phyloP scores from a whole-genome alignment of 2,888 invertebrate genomes.

The Andrena praecox region DNA sequence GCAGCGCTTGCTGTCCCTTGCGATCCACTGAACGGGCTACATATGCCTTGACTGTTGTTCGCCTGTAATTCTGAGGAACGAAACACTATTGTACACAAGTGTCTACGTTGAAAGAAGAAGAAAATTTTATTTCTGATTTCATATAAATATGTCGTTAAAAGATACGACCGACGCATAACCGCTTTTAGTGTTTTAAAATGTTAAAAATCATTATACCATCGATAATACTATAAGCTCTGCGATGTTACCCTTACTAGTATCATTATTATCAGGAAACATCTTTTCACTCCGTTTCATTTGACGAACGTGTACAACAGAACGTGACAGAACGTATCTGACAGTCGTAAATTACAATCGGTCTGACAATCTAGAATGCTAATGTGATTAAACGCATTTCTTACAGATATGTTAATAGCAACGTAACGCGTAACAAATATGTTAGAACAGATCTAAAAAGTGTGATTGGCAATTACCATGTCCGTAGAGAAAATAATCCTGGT shows the following conservation, averaged over 20 bases:
- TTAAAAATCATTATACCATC: background rate
- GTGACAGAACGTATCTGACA: background rate
- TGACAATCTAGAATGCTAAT: background rate
- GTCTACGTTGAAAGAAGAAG: background rate
- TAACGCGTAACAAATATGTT: background rate
- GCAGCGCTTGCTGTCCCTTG: conserved; percentile 62
- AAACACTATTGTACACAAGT: background rate
- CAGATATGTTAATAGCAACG: background rate
- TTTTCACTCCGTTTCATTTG: background rate
- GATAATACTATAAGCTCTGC: background rate
- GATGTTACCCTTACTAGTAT: background rate
- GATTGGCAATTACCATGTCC: conserved; percentile 69
- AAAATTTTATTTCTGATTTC: background rate
- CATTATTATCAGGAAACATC: background rate
- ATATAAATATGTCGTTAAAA: background rate
- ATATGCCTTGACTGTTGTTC: conserved; percentile 42
- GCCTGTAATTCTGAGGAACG: conserved; percentile 42
- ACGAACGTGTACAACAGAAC: background rate
- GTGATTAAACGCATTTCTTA: background rate
- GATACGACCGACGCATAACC: background rate
- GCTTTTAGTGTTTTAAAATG: background rate
- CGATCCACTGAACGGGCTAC: conserved; percentile 67
- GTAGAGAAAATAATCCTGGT: conserved; percentile 54
- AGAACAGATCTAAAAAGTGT: background rate
- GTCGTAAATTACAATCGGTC: background rate